Evolutionary conservation across 1,140 invertebrate species (phyloP).

Genomic region (Saccostrea echinata): DNA sequence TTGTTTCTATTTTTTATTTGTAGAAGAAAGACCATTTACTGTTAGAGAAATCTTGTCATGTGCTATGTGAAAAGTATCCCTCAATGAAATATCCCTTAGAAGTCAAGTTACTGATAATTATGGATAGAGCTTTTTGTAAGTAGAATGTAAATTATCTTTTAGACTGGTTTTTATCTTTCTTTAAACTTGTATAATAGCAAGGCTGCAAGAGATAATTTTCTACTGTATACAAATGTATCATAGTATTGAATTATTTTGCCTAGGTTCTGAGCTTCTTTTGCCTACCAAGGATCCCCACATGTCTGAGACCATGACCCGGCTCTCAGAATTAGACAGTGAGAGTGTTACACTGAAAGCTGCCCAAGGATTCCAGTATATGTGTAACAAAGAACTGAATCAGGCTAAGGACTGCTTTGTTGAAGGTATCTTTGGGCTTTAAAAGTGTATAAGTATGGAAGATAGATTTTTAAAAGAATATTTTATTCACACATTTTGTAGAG

Average conservation of each 20-base stretch:
- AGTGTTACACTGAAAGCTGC: conserved; percentile 48
- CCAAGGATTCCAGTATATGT: conserved; percentile 50
- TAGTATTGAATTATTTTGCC: not conserved
- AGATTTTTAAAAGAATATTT: too few relatives aligned
- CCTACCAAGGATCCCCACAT: conserved; percentile 10
- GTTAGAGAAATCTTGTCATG: not conserved
- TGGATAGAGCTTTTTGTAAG: not conserved
- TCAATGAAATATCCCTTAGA: not conserved
- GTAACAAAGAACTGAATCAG: conserved; percentile 46
- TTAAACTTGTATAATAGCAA: too few relatives aligned
- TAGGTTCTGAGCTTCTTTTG: not conserved
- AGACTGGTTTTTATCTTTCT: too few relatives aligned
- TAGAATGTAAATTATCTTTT: not conserved
- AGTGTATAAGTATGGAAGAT: not conserved
- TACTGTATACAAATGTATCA: too few relatives aligned
- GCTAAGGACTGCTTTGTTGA: conserved; percentile 55
- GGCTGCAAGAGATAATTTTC: too few relatives aligned
- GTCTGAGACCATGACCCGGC: conserved; percentile 23
- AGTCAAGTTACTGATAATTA: not conserved
- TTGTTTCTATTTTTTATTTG: not conserved
- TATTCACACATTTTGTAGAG: too few relatives aligned
- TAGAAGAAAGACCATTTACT: not conserved
- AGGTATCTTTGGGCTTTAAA: conserved; percentile 48
- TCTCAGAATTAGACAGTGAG: not conserved
- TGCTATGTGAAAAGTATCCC: conserved; percentile 3